phyloP scores from a whole-genome alignment of 2,888 invertebrate species.

The Erebia palarica region DNA sequence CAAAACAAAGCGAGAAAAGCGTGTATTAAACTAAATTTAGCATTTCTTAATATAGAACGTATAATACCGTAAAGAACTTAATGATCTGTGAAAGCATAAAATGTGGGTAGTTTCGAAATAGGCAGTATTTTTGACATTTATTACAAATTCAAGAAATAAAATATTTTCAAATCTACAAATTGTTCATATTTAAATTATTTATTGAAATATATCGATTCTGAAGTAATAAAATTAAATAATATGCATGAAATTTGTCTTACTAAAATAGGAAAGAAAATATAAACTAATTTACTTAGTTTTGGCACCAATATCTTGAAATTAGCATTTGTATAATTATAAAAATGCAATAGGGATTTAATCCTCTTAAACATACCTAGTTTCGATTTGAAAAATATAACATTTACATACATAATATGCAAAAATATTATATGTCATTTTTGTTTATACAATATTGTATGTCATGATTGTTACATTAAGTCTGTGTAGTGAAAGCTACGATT shows the following conservation, averaged over 20 bases:
- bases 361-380: too few species aligned
- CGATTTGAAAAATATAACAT: too few species aligned
- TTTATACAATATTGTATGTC: too few species aligned
- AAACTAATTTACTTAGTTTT: too few species aligned
- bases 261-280: too few species aligned
- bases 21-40: not conserved
- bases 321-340: too few species aligned
- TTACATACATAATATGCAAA: too few species aligned
- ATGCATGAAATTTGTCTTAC: not conserved
- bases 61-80: constrained; percentile 24
- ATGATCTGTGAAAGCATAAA: constrained; percentile 26
- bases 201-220: not conserved
- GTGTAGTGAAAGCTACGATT: too few species aligned
- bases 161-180: constrained; percentile 22
- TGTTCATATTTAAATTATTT: constrained; percentile 10
- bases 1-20: not conserved
- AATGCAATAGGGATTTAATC: too few species aligned
- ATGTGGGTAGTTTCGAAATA: constrained; percentile 14
- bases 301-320: too few species aligned
- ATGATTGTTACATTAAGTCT: too few species aligned
- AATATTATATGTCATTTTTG: too few species aligned
- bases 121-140: constrained; percentile 26
- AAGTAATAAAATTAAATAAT: not conserved
- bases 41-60: constrained; percentile 10
- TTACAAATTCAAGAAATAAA: constrained; percentile 16